Conservation (phyloP, 2,797 vertebrate genomes). For the Lutjanus campechanus region DNA sequence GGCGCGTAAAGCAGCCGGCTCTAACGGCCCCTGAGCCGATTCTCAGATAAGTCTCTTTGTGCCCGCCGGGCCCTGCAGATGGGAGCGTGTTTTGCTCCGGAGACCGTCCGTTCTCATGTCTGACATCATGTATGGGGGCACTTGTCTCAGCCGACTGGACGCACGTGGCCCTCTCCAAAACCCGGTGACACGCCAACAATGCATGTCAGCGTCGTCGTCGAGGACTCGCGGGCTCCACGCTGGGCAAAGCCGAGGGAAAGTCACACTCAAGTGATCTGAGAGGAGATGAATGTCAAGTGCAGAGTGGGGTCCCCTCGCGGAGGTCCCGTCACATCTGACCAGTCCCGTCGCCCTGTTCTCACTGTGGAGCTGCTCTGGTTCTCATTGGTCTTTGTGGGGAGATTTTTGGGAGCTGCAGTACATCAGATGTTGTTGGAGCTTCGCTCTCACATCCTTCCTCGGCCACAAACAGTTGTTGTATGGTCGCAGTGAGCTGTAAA, state of each 20-base stretch:
- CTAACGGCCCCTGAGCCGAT: slow-evolving; percentile 33
- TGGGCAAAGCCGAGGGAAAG: slow-evolving; percentile 53
- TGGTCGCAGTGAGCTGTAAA: not conserved
- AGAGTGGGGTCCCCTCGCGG: slow-evolving; percentile 63
- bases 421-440: slow-evolving; percentile 8
- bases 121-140: slow-evolving; percentile 56
- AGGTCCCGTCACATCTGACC: slow-evolving; percentile 66
- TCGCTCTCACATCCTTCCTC: not conserved
- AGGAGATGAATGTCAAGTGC: slow-evolving; percentile 74
- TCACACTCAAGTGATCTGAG: slow-evolving; percentile 77
- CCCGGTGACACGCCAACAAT: slow-evolving; percentile 72
- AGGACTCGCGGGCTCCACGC: slow-evolving; percentile 58
- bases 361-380: slow-evolving; percentile 1
- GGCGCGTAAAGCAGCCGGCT: slow-evolving; percentile 1
- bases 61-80: slow-evolving; percentile 14
- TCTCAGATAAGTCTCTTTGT: slow-evolving; percentile 60
- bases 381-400: slow-evolving; percentile 17
- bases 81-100: slow-evolving; percentile 32
- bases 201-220: slow-evolving; percentile 45
- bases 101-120: slow-evolving; percentile 49
- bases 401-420: slow-evolving; percentile 4
- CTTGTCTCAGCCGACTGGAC: slow-evolving; percentile 67
- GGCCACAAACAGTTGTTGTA: not conserved
- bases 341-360: slow-evolving; percentile 21
- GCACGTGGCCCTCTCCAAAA: slow-evolving; percentile 76